phyloP scores from a whole-genome alignment of 2,797 vertebrate species.

The Hapalemur alaotrensis region DNA sequence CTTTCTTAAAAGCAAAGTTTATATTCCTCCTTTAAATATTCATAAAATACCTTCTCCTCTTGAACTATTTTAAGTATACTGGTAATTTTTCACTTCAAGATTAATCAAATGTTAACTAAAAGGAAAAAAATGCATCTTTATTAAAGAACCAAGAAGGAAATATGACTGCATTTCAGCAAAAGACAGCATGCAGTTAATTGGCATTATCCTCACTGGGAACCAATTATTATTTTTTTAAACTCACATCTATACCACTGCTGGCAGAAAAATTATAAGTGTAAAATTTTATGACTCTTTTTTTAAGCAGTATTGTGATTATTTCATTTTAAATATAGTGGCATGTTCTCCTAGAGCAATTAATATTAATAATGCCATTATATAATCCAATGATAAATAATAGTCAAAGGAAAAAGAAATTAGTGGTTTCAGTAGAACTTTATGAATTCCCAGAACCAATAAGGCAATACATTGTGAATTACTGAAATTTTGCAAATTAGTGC shows the following conservation, averaged over 20 bases:
- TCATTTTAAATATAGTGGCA: conserved; percentile 21
- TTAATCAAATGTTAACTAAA: background rate
- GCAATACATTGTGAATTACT: background rate
- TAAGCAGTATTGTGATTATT: conserved; percentile 17
- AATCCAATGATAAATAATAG: background rate
- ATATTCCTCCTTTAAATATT: background rate
- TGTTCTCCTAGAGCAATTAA: conserved; percentile 1
- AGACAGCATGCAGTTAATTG: background rate
- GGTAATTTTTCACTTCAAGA: background rate
- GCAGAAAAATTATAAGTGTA: conserved; percentile 11
- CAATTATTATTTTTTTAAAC: conserved; percentile 30
- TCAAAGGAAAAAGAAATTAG: conserved; percentile 27
- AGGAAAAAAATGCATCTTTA: background rate
- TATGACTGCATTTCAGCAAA: background rate
- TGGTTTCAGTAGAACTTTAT: background rate
- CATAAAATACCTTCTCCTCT: background rate
- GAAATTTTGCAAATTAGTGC: conserved; percentile 17
- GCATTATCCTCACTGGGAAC: background rate
- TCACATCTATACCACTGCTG: background rate
- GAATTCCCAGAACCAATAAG: background rate
- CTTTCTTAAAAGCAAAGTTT: background rate
- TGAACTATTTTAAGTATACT: background rate
- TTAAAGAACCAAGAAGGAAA: conserved; percentile 3
- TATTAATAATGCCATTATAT: conserved; percentile 3
- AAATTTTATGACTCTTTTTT: background rate